Percentiles rank a stretch among this genome's conserved stretches.
These are phyloP conservation scores for Leucopsar rothschildi DNA, from an alignment of 2,113 vertebrate genomes.

Conservation along the genomic window DNA sequence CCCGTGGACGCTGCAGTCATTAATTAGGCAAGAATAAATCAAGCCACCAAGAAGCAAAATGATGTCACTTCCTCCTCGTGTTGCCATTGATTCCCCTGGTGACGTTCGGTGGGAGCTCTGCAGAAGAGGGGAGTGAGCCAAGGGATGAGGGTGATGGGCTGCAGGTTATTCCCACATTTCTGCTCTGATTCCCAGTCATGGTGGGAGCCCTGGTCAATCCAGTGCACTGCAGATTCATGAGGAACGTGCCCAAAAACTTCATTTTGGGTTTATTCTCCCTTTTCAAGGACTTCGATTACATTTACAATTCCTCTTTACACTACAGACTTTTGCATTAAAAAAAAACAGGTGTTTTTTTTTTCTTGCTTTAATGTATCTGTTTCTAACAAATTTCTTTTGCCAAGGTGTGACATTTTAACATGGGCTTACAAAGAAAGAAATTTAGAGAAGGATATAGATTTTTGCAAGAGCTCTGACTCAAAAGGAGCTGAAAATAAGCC, in stretches of 20 bases:
- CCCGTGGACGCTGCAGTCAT: neutral
- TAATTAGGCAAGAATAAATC: neutral
- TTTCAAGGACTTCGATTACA: neutral
- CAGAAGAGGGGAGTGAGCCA: neutral
- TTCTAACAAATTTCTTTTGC: neutral
- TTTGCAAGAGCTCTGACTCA: neutral
- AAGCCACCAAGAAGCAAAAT: neutral
- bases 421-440: neutral
- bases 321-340: neutral
- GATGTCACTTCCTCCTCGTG: neutral
- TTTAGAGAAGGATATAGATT: neutral
- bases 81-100: neutral
- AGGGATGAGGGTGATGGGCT: neutral
- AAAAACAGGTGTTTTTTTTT: neutral
- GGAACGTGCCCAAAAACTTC: neutral
- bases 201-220: neutral
- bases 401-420: neutral
- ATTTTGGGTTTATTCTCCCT: neutral
- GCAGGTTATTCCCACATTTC: neutral
- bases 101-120: neutral
- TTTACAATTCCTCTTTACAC: neutral
- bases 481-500: neutral
- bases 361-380: neutral
- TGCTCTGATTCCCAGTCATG: neutral
- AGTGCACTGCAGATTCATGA: neutral